Conservation (phyloP, 2,113 vertebrate genomes). For the Varanus salvator region DNA sequence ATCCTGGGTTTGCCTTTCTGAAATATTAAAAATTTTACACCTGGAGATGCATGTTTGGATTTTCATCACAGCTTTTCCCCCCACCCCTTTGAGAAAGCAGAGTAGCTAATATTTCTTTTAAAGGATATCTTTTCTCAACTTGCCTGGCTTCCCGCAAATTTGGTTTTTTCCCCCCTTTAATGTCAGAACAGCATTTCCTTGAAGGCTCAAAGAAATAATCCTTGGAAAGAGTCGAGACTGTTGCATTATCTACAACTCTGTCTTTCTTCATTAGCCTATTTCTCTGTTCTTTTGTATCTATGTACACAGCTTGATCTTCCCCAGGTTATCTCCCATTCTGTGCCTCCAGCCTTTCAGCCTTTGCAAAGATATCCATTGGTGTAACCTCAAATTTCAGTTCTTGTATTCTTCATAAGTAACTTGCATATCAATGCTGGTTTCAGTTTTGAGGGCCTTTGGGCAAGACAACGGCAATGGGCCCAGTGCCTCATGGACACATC, state of each 20-base stretch:
- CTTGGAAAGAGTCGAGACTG: neutral
- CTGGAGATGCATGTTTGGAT: neutral
- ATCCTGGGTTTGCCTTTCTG: neutral
- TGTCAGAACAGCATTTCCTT: neutral
- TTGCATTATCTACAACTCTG: neutral
- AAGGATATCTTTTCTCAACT: neutral
- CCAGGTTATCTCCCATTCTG: too few species aligned
- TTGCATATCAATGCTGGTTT: neutral
- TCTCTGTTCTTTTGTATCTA: too few species aligned
- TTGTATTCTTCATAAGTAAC: neutral
- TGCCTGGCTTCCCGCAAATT: neutral
- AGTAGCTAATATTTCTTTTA: neutral
- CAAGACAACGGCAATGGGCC: too few species aligned
- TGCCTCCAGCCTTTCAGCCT: too few species aligned
- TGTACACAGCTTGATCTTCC: too few species aligned
- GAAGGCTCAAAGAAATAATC: neutral
- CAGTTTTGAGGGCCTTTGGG: too few species aligned
- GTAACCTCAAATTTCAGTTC: neutral
- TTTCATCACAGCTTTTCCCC: neutral
- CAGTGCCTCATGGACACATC: too few species aligned
- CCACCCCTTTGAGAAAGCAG: neutral
- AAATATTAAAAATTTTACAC: neutral
- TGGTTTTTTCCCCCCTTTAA: neutral
- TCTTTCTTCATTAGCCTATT: neutral
- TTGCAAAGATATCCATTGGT: too few species aligned